Evolutionary conservation across 2,797 vertebrate species (phyloP).

Genomic region (Tolypeutes matacus): DNA sequence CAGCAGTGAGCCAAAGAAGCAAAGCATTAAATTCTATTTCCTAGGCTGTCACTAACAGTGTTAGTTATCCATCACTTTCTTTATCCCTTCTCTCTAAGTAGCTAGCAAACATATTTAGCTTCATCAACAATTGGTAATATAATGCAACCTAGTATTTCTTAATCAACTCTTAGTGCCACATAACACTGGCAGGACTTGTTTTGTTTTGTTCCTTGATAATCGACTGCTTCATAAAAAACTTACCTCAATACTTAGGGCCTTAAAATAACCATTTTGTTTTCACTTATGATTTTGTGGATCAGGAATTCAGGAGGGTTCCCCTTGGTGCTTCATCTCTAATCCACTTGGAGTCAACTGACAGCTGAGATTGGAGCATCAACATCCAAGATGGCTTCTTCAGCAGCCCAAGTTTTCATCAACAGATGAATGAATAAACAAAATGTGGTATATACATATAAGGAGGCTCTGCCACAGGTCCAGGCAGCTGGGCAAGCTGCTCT

Average conservation of each 20-base stretch:
- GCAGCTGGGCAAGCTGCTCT: too few relatives aligned
- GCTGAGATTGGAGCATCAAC: neutral
- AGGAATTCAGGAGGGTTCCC: neutral
- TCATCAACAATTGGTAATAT: neutral
- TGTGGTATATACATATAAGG: too few relatives aligned
- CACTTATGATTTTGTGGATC: neutral
- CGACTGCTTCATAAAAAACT: neutral
- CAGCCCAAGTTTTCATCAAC: too few relatives aligned
- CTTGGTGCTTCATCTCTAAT: neutral
- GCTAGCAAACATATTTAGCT: neutral
- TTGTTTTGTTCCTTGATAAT: neutral
- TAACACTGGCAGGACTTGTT: neutral
- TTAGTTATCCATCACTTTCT: neutral
- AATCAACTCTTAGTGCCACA: neutral
- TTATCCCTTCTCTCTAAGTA: neutral
- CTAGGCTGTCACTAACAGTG: neutral
- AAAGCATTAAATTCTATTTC: slow-evolving; percentile 28
- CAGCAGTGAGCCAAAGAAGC: neutral
- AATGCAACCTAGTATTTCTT: neutral
- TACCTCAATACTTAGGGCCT: neutral
- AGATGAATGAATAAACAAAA: too few relatives aligned
- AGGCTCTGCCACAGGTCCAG: too few relatives aligned
- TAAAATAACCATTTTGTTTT: slow-evolving; percentile 26
- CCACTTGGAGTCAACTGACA: neutral
- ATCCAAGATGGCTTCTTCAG: neutral